Percentiles rank a stretch among this genome's conserved stretches.
phyloP scores from a whole-genome alignment of 2,113 vertebrate genomes.

The Tragelaphus buxtoni region DNA sequence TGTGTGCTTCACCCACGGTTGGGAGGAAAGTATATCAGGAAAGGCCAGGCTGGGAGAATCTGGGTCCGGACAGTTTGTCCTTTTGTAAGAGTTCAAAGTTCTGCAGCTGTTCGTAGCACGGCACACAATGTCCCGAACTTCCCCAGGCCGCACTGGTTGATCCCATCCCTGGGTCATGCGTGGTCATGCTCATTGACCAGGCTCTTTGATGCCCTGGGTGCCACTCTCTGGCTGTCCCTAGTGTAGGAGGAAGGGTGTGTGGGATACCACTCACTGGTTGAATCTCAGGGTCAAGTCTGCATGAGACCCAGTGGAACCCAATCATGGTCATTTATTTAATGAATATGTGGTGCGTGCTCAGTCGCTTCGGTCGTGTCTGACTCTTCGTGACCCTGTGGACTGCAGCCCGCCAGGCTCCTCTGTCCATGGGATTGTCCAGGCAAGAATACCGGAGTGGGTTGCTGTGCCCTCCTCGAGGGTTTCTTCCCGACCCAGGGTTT shows the following conservation, averaged over 20 bases:
- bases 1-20: background rate
- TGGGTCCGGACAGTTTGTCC: background rate
- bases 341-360: fast-evolving
- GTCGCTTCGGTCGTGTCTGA: background rate
- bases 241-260: no score
- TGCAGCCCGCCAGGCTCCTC: background rate
- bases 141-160: background rate
- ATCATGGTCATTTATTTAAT: background rate
- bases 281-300: background rate
- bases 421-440: background rate
- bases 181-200: background rate
- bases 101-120: background rate
- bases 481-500: background rate
- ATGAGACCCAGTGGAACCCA: background rate
- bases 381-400: background rate
- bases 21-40: background rate
- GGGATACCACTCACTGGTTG: fast-evolving
- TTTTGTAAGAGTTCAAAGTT: background rate
- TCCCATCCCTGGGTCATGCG: background rate
- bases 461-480: background rate
- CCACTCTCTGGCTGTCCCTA: background rate
- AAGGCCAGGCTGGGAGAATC: background rate
- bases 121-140: background rate
- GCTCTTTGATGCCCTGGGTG: background rate
- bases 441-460: background rate